Evolutionary conservation across 2,888 invertebrate species (phyloP), one percentile per base, ranked within the genome.

Genomic region (Cryptocheilus praepositus): DNA sequence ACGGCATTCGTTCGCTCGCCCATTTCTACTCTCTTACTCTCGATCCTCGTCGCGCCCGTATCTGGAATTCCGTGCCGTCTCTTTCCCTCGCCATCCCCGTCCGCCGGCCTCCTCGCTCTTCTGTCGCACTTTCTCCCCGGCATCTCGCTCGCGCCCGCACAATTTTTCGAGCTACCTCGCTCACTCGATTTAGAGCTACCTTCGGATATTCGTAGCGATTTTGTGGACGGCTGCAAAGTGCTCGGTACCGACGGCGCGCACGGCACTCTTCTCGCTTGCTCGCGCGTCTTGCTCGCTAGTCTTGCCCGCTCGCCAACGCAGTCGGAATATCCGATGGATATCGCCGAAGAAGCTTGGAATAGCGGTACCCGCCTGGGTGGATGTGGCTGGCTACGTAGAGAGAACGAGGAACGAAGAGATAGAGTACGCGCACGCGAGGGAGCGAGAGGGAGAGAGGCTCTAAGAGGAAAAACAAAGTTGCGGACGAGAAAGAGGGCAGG

Each of bases 111-210:
- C 67, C 15, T 36, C 13, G 36, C 36, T 1, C 11, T 67, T 64
- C 28, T 45, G 19, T 56, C 36, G 16, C 22, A 53, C 22, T 19
- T n/a, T 53, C 56, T 19, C 18, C 18, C 49, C 16, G 49, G 18
- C 16, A 49, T 19, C 19, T 8, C 11, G 7, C 15, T 52, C 28
- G 16, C 18, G 16, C 61, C 19, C 19, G 57, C 57, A 56, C 25
- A 36, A 65, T 54, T 67, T 66, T 61, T 67, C 70, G 61, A 49
- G 70, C 72, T 74, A 62, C 63, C 36, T 36, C 36, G 3, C 4
- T 36, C 8, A 36, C 36, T 79, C 79, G 74, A 82, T 82, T 84
- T 79, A 75, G 74, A 76, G 79, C 76, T 74, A 78, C 78, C 81
- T 75, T 74, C 69, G 70, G 79, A 72, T 78, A 80, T 77, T 73